Percentiles rank a stretch among this genome's conserved stretches.
These are phyloP conservation scores for Mantis religiosa DNA, from an alignment of 2,888 invertebrate genomes.

Conservation along the genomic window DNA sequence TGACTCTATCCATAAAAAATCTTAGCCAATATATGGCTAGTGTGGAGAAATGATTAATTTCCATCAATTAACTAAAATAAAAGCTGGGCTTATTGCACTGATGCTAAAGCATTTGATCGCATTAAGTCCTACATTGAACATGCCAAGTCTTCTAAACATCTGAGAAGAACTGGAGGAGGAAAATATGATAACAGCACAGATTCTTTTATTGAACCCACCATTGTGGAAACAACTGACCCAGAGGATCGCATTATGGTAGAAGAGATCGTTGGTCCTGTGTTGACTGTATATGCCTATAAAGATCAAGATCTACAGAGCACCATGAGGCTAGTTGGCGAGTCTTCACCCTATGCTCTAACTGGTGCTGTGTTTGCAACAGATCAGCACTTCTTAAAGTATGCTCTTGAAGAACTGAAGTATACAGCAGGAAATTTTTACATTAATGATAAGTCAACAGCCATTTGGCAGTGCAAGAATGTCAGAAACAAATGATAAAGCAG, in stretches of 20 bases:
- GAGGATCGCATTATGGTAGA: constrained; percentile 82
- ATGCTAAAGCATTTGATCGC: too few species aligned
- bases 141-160: too few species aligned
- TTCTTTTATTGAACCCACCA: constrained; percentile 93
- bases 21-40: too few species aligned
- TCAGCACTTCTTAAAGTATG: constrained; percentile 64
- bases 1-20: too few species aligned
- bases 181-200: constrained; percentile 71
- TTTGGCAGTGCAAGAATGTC: constrained; percentile 97
- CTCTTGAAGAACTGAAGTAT: constrained; percentile 81
- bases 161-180: too few species aligned
- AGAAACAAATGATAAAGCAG: constrained; percentile 99
- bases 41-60: too few species aligned
- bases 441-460: constrained; percentile 98
- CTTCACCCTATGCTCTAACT: constrained; percentile 89
- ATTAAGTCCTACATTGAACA: too few species aligned
- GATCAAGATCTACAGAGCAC: constrained; percentile 67
- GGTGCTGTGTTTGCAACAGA: constrained; percentile 92
- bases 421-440: constrained; percentile 97
- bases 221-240: constrained; percentile 81
- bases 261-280: constrained; percentile 96
- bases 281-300: constrained; percentile 85
- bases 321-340: constrained; percentile 68
- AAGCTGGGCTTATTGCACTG: too few species aligned
- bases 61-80: too few species aligned